Base-by-base conservation (phyloP, 2,888 invertebrate genomes). In the Marasmarcha lunaedactyla region DNA sequence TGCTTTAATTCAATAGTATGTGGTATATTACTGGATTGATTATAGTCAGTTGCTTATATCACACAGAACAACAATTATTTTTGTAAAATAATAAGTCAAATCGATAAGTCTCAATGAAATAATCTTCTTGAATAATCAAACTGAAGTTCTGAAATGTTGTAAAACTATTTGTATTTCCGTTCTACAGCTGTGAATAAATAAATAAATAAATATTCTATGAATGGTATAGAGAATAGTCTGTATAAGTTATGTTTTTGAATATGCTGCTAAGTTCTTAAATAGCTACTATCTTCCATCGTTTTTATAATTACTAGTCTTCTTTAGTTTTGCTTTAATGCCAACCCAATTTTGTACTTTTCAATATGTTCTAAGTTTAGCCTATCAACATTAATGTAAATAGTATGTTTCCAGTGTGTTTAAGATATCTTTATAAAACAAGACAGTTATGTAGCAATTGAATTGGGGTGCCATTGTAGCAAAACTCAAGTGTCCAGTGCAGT, bases 161-260 rank as follows among this genome's bases (percentile, higher is more conserved):
- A 7, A 7, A 10, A n/a, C 11, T 4, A 30, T 10, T 30, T 30
- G 45, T 53, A 47, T 77, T 71, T 77, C 73, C 71, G 72, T 74
- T 73, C 70, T 66, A 64, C 71, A 71, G 76, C 74, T 78, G 76
- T 78, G 77, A 73, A 70, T 78, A 76, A 69, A 57, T 69, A 67
- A 61, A n/a, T n/a, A n/a, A n/a, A n/a, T n/a, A n/a, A n/a, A n/a
- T n/a, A n/a, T n/a, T n/a, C n/a, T 59, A 66, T 70, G 56, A 54
- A 20, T 20, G 55, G 63, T 55, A 59, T 69, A 67, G 56, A 52
- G 49, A 57, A 48, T 63, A 63, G 62, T 20, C 20, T 7, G 55
- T 50, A 50, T 58, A 55, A 14, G 12, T 30, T 40, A 37, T 40
- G 30, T 42, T 38, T 41, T 37, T 44, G 42, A 7, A 20, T 38